Evolutionary conservation across 2,113 vertebrate species (phyloP).

Genomic region (Erinaceus europaeus): DNA sequence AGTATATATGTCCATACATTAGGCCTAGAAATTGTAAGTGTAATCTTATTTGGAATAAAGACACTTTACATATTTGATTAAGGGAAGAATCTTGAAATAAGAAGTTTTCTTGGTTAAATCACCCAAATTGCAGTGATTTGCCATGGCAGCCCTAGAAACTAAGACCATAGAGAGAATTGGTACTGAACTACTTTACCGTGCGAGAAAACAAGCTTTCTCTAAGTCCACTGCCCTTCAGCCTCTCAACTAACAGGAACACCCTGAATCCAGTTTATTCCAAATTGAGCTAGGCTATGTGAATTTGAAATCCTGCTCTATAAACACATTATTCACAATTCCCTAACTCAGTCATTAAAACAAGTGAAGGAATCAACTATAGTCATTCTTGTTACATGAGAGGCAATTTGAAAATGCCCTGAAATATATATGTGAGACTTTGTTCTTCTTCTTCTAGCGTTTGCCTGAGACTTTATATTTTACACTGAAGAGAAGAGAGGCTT

Average conservation of each 20-base stretch:
- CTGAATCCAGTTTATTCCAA: background rate
- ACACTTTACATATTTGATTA: background rate
- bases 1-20: too few species aligned
- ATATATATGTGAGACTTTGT: background rate
- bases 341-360: background rate
- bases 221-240: background rate
- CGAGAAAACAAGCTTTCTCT: background rate
- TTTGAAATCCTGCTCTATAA: background rate
- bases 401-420: background rate
- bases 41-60: too few species aligned
- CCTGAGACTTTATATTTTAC: background rate
- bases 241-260: background rate
- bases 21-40: too few species aligned
- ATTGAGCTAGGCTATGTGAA: background rate
- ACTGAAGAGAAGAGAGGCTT: background rate
- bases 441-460: too few species aligned
- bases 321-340: background rate
- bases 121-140: background rate
- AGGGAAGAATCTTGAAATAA: too few species aligned
- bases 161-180: background rate
- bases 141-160: background rate
- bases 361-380: too few species aligned
- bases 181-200: background rate
- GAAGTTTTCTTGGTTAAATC: background rate
- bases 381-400: background rate